These are phyloP conservation scores for Poecilia picta DNA, from an alignment of 2,797 vertebrate genomes.

Conservation along the genomic window DNA sequence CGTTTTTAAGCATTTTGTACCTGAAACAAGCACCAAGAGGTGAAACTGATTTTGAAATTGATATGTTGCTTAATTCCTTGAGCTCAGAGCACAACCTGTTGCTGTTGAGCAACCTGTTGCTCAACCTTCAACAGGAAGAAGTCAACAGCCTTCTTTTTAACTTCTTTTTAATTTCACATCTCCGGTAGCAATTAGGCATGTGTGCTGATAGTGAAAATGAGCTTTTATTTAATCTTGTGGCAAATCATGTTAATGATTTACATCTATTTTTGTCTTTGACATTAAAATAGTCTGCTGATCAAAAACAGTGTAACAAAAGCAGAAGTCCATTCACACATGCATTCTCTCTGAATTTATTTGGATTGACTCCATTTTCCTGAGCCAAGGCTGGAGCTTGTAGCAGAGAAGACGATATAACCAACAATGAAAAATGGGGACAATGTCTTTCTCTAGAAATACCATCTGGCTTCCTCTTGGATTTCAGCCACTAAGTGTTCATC, in stretches of 20 bases:
- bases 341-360: slow-evolving; percentile 60
- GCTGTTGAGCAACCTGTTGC: too few relatives aligned
- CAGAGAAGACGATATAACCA: slow-evolving; percentile 85
- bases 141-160: background rate
- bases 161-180: background rate
- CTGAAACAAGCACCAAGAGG: too few relatives aligned
- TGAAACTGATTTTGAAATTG: too few relatives aligned
- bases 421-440: slow-evolving; percentile 83
- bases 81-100: background rate
- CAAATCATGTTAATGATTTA: background rate
- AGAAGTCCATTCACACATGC: background rate
- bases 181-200: background rate
- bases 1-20: too few relatives aligned
- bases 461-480: slow-evolving; percentile 89
- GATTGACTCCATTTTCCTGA: slow-evolving; percentile 86
- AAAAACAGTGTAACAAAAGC: background rate
- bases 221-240: background rate
- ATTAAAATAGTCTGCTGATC: background rate
- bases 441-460: slow-evolving; percentile 89
- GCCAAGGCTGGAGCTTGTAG: slow-evolving; percentile 88
- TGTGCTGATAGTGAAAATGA: background rate
- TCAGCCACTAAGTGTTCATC: slow-evolving; percentile 88
- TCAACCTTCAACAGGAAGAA: too few relatives aligned
- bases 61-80: too few relatives aligned
- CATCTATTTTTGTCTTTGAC: background rate